These are phyloP conservation scores for Trochalopteron elliotii DNA, from an alignment of 2,113 vertebrate genomes.

Conservation along the genomic window DNA sequence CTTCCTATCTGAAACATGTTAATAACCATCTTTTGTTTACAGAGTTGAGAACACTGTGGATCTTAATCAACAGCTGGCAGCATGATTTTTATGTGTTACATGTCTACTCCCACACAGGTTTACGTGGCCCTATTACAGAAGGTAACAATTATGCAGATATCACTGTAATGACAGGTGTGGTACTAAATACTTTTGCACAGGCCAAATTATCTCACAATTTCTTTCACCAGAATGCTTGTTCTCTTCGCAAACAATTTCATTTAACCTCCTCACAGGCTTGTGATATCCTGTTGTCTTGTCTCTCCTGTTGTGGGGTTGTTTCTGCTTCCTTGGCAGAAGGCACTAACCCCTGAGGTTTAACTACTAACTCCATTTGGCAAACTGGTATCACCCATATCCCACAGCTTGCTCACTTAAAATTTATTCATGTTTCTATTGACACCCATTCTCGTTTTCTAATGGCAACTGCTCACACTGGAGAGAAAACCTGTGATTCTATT, in stretches of 20 bases:
- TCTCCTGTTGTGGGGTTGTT: no score
- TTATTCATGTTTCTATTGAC: neutral
- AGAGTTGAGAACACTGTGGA: neutral
- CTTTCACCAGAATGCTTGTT: no score
- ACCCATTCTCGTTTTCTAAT: neutral
- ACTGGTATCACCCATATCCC: neutral
- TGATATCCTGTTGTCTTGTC: no score
- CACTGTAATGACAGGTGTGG: neutral
- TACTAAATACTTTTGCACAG: neutral
- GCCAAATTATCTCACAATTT: neutral
- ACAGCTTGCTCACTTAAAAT: neutral
- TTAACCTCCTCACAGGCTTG: no score
- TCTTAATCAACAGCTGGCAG: neutral
- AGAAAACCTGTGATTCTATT: neutral
- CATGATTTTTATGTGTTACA: neutral
- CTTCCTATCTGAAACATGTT: neutral
- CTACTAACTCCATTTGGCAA: neutral
- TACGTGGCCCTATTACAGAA: neutral
- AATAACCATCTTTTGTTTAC: neutral
- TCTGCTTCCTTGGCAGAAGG: no score
- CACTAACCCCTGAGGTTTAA: neutral
- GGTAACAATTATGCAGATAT: neutral
- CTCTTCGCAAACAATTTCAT: no score
- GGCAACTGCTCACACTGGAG: neutral
- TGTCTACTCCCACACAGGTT: neutral